Evolutionary conservation across 2,113 vertebrate genomes (phyloP).

Genomic region (Dasyprocta punctata): DNA sequence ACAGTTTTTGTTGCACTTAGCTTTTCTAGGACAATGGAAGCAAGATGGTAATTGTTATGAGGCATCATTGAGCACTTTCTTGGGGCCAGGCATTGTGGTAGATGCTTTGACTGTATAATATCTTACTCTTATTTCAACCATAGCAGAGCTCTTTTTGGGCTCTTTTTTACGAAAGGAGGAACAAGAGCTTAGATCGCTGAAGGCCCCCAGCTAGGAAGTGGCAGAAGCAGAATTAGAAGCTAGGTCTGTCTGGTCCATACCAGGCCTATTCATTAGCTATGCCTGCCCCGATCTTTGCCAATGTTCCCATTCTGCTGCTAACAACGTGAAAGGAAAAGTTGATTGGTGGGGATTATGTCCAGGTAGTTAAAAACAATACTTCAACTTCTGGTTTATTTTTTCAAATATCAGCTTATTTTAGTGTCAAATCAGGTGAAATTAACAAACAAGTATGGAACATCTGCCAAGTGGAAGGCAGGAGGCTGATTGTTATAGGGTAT

Average conservation of each 20-base stretch:
- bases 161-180: background rate
- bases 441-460: background rate
- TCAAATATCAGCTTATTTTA: background rate
- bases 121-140: background rate
- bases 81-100: background rate
- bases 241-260: background rate
- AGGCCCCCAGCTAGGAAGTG: background rate
- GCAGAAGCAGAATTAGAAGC: conserved; percentile 8
- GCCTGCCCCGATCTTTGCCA: background rate
- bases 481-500: background rate
- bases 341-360: background rate
- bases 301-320: background rate
- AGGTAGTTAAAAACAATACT: background rate
- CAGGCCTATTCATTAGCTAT: background rate
- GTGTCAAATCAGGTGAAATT: conserved; percentile 21
- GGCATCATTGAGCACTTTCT: background rate
- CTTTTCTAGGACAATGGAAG: background rate
- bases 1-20: background rate
- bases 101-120: background rate
- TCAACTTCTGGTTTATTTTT: background rate
- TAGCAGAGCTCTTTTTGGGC: background rate
- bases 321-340: background rate
- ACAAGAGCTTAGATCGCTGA: background rate
- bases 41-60: background rate
- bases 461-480: background rate